A percentile compares a stretch with the other conserved stretches of the same genome.
phyloP scores from a whole-genome alignment of 2,113 vertebrate genomes.

The Corynorhinus townsendii region DNA sequence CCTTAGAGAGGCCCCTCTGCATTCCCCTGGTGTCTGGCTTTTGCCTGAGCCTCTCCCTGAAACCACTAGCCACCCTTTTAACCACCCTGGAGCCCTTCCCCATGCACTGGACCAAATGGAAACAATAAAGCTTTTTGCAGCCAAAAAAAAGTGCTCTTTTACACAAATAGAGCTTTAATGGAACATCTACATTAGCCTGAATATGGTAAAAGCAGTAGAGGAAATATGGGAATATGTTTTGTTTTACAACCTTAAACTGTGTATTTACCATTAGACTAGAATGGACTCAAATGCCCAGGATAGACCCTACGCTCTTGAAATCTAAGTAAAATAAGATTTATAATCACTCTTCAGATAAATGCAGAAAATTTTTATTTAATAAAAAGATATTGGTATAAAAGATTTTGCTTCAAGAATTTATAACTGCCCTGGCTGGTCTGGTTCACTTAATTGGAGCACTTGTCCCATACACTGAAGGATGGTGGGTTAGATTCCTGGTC shows the following conservation, averaged over 20 bases:
- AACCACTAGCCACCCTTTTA: background rate
- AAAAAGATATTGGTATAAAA: conserved; percentile 7
- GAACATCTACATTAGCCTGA: background rate
- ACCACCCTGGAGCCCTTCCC: background rate
- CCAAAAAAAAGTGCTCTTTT: background rate
- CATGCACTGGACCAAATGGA: background rate
- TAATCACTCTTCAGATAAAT: conserved; percentile 21
- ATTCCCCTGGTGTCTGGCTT: background rate
- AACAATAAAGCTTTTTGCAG: background rate
- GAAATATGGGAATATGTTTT: background rate
- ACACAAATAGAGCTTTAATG: conserved; percentile 12
- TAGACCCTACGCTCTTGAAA: background rate
- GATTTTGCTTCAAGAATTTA: background rate
- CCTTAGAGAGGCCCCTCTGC: background rate
- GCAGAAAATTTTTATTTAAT: background rate
- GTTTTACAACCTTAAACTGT: background rate
- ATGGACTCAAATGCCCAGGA: background rate
- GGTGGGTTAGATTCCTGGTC: background rate
- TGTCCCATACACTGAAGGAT: background rate
- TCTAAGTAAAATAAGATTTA: conserved; percentile 22
- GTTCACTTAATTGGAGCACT: background rate
- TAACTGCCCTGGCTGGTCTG: background rate
- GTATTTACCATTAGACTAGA: background rate
- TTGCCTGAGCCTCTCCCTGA: background rate
- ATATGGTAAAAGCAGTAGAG: background rate